Base-by-base conservation (phyloP, 2,888 invertebrate species). In the Flexamia atlantica region DNA sequence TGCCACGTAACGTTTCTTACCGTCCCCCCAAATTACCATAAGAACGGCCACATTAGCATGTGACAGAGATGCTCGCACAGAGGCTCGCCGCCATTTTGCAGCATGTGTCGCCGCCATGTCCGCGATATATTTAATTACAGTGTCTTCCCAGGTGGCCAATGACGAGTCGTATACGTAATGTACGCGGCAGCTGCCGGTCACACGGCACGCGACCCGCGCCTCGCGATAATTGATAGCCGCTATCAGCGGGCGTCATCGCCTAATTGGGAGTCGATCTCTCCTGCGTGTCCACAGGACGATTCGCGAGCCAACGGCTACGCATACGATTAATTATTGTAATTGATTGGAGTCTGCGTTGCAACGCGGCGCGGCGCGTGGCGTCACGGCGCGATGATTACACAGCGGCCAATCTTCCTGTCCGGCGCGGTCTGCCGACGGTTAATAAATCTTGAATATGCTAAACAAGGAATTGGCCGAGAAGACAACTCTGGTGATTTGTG, bases 81-180 rank as follows among this genome's bases (percentile, higher is more conserved):
- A 30, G n/a, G 14, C 10, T 4, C 32, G 50, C 20, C 79, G 57
- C 79, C 79, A 79, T 79, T 53, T 79, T 79, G 79, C 30, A 32
- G 76, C 76, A 42, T 17, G 17, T 25, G 28, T 42, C 14, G 28
- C 23, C 79, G 79, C 79, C 79, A 79, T 79, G n/a, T 57, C 30
- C 20, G 32, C 53, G 50, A 79, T 79, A 79, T 36, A 79, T 79
- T 76, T 79, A 79, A 79, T 79, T 79, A 57, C 79, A 46, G 25
- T 23, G 23, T 28, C 50, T 14, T 4, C 76, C 57, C 57, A 53
- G 57, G 79, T 79, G 57, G 50, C 79, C 79, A 79, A 79, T 79
- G 79, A 79, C 79, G 20, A 79, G 20, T 28, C 46, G 23, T 50
- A 46, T 46, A 28, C 32, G 32, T 57, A 79, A 57, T 57, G 57